Conservation (phyloP, 2,797 vertebrate species). For the Gambelia wislizenii region DNA sequence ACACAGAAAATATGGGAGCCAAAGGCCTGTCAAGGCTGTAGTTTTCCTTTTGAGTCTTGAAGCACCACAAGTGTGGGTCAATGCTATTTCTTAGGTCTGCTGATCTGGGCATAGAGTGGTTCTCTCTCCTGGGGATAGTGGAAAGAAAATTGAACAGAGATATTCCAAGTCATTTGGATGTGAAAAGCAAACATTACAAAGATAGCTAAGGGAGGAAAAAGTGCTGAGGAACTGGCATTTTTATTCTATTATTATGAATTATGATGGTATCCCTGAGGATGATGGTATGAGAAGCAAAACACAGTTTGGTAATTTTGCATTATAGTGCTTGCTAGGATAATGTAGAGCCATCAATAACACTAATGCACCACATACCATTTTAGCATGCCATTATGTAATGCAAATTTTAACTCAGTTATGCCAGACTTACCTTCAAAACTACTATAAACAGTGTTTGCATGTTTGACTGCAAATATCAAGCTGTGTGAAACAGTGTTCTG, state of each 20-base stretch:
- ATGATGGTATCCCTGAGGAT: rapidly evolving
- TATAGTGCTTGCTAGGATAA: neutral
- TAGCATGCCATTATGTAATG: constrained; percentile 73
- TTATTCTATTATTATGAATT: constrained; percentile 24
- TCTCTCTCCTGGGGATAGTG: constrained; percentile 87
- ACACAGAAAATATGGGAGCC: constrained; percentile 74
- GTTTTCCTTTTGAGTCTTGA: constrained; percentile 75
- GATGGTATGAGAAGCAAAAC: constrained; percentile 22
- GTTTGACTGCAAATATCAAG: neutral
- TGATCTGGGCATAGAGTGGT: constrained; percentile 96
- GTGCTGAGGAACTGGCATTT: constrained; percentile 17
- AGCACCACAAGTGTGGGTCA: constrained; percentile 74
- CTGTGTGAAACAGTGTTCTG: neutral
- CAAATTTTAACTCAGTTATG: constrained; percentile 63
- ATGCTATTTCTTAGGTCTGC: constrained; percentile 94
- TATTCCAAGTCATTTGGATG: constrained; percentile 55
- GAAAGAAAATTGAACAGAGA: constrained; percentile 60
- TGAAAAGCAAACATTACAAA: constrained; percentile 46
- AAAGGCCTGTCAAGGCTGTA: constrained; percentile 71
- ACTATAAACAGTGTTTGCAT: neutral
- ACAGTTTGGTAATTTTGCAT: neutral
- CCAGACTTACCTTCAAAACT: constrained; percentile 54
- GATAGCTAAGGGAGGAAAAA: neutral
- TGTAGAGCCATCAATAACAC: constrained; percentile 49
- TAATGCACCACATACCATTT: constrained; percentile 77